phyloP scores from a whole-genome alignment of 2,888 invertebrate genomes.

The Stenotaenia linearis region DNA sequence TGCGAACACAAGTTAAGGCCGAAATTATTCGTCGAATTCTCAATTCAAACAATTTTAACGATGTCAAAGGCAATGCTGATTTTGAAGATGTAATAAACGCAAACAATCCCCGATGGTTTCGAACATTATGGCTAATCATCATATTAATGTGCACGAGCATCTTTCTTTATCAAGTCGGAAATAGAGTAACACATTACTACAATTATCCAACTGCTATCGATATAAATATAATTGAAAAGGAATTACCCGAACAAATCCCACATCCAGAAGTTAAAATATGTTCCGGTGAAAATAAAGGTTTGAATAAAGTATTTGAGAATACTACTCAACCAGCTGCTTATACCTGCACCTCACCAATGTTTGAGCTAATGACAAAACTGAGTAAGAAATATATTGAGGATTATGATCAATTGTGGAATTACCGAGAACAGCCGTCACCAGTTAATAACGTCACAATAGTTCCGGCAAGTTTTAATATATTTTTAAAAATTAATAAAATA shows the following conservation, averaged over 20 bases:
- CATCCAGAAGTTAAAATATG: background rate
- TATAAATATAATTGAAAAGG: background rate
- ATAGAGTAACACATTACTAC: background rate
- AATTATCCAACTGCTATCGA: background rate
- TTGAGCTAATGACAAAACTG: background rate
- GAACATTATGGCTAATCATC: background rate
- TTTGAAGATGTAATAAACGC: background rate
- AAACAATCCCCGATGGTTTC: background rate
- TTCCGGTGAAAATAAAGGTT: background rate
- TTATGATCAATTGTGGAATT: background rate
- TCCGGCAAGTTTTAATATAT: background rate
- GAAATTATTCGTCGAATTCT: background rate
- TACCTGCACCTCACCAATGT: background rate
- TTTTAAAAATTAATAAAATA: too few species aligned
- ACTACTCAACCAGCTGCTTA: background rate
- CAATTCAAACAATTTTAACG: background rate
- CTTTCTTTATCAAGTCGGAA: background rate
- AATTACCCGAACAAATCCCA: background rate
- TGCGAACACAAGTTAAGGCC: too few species aligned
- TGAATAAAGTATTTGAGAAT: background rate
- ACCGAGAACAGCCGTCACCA: background rate
- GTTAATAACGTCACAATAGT: background rate
- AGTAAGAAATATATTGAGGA: background rate
- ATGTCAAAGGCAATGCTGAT: background rate
- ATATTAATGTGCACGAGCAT: background rate